Evolutionary conservation across 2,888 invertebrate genomes (phyloP).

Genomic region (Chironomus tentans): DNA sequence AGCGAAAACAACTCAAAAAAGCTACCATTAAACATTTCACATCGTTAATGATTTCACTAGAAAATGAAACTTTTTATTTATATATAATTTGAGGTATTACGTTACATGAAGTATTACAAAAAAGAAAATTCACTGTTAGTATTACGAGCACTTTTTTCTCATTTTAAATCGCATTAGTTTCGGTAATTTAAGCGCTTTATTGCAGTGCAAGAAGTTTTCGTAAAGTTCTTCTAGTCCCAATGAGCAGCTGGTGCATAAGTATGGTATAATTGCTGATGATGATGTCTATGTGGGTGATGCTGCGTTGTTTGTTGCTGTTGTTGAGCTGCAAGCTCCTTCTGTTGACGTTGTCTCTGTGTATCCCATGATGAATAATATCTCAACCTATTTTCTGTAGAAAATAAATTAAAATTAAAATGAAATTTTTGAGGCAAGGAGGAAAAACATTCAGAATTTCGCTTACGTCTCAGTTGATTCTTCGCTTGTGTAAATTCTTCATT

Average conservation of each 20-base stretch:
- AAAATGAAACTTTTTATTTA: not conserved
- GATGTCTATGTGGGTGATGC: not conserved
- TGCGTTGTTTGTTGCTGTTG: not conserved
- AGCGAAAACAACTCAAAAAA: too few species aligned
- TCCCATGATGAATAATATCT: conserved; percentile 14
- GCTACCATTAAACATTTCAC: too few species aligned
- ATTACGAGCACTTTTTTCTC: not conserved
- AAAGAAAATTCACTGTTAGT: not conserved
- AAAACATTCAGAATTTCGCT: too few species aligned
- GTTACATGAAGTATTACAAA: not conserved
- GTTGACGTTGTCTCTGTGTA: not conserved
- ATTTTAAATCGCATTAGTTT: not conserved
- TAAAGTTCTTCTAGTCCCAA: not conserved
- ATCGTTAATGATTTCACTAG: too few species aligned
- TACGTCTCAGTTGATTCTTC: not conserved
- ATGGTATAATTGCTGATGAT: not conserved
- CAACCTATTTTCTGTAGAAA: not conserved
- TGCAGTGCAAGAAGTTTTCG: not conserved
- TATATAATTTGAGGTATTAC: not conserved
- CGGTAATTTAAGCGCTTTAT: not conserved
- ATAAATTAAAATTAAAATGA: not conserved
- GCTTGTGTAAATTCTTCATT: not conserved
- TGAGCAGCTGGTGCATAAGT: not conserved
- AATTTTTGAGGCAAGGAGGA: not conserved
- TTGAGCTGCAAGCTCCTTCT: not conserved